These are phyloP conservation scores for Dissostichus mawsoni DNA, from an alignment of 2,113 vertebrate species.

Conservation along the genomic window DNA sequence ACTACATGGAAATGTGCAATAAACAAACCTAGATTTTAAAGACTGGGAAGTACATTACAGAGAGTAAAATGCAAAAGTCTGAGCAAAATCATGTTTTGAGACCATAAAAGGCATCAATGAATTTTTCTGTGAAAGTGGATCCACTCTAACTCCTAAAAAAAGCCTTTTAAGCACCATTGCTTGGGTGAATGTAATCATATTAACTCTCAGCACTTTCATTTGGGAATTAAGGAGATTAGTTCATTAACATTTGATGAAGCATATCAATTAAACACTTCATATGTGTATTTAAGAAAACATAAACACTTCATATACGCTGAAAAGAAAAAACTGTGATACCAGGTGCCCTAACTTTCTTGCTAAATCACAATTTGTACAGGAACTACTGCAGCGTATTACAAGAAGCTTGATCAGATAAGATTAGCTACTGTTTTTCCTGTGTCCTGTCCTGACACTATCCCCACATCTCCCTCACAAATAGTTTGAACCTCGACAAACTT, in stretches of 20 bases:
- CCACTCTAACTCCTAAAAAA: not conserved
- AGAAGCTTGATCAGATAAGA: not conserved
- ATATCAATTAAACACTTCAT: constrained; percentile 9
- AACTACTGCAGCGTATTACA: not conserved
- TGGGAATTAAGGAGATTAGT: constrained; percentile 19
- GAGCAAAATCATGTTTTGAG: no score
- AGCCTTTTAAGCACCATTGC: constrained; percentile 13
- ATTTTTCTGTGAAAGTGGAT: not conserved
- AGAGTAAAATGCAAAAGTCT: no score
- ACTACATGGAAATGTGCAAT: not conserved
- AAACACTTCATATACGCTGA: not conserved
- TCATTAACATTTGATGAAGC: constrained; percentile 12
- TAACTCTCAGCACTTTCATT: constrained; percentile 18
- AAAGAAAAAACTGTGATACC: not conserved
- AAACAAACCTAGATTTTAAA: not conserved
- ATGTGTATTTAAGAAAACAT: constrained; percentile 2
- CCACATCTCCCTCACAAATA: constrained; percentile 9
- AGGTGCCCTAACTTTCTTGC: not conserved
- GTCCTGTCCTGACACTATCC: not conserved
- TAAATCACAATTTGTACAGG: not conserved
- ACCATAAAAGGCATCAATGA: not conserved
- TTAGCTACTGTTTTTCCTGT: not conserved
- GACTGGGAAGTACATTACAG: not conserved
- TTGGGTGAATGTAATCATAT: constrained; percentile 10
- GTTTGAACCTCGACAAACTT: constrained; percentile 20